These are phyloP conservation scores for Chamaea fasciata DNA, from an alignment of 2,113 vertebrate genomes.

Conservation along the genomic window DNA sequence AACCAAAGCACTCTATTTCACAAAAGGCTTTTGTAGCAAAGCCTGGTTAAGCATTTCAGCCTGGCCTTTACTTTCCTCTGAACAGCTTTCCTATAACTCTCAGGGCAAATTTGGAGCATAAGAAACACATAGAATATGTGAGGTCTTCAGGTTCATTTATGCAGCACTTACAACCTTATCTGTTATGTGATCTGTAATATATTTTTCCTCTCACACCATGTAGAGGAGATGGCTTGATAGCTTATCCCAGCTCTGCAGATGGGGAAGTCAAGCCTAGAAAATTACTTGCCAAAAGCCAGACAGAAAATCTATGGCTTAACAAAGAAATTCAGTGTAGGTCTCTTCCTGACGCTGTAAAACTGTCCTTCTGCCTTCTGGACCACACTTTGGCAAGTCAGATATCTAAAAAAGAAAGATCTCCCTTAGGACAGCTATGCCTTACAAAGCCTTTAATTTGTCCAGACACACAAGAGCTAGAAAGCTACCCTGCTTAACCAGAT, in stretches of 20 bases:
- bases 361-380: background rate
- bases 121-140: background rate
- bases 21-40: background rate
- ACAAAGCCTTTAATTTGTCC: slow-evolving; percentile 6
- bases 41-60: background rate
- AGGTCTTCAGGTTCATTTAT: background rate
- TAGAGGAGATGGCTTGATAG: background rate
- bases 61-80: background rate
- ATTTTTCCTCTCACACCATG: background rate
- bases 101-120: background rate
- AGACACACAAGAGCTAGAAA: background rate
- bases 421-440: background rate
- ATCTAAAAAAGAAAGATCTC: background rate
- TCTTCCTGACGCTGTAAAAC: background rate
- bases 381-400: background rate
- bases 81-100: background rate
- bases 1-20: background rate
- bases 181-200: background rate
- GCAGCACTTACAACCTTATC: background rate
- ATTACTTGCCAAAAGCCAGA: slow-evolving; percentile 32
- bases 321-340: background rate
- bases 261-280: slow-evolving; percentile 8
- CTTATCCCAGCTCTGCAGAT: slow-evolving; percentile 11
- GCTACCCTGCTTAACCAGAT: background rate
- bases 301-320: slow-evolving; percentile 5